phyloP scores from a whole-genome alignment of 1,140 invertebrate species.

The Lucilia cuprina region DNA sequence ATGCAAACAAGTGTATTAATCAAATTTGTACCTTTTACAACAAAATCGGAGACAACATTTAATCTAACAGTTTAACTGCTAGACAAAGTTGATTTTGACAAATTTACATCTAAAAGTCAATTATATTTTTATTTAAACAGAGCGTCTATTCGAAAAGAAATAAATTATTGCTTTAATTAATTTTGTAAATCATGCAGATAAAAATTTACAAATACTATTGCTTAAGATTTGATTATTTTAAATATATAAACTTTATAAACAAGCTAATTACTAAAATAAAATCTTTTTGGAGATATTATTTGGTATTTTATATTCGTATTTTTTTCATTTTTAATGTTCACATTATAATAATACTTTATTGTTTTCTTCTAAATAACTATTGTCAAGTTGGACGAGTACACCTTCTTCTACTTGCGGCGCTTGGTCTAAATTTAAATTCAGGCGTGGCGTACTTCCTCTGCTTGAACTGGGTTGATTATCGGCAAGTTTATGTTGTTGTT shows the following conservation, averaged over 20 bases:
- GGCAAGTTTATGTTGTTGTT: neutral
- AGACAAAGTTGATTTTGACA: too few species aligned
- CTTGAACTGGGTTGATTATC: conserved; percentile 23
- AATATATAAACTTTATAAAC: neutral
- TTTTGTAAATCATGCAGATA: neutral
- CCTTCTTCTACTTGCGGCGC: conserved; percentile 20
- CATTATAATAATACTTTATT: conserved; percentile 9
- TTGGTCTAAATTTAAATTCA: neutral
- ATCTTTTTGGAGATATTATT: conserved; percentile 4
- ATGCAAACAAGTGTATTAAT: too few species aligned
- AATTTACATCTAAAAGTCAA: too few species aligned
- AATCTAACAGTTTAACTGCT: too few species aligned
- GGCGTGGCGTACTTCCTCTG: neutral
- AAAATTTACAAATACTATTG: neutral
- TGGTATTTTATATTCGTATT: neutral
- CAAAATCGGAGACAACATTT: too few species aligned
- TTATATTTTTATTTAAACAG: too few species aligned
- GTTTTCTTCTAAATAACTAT: neutral
- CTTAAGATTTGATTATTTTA: neutral
- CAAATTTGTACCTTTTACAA: too few species aligned
- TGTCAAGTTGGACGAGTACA: conserved; percentile 25
- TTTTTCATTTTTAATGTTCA: neutral
- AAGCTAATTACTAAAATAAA: neutral
- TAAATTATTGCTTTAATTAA: too few species aligned
- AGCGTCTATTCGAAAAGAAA: too few species aligned